Percentiles rank a stretch among this genome's conserved stretches.
Evolutionary conservation across 2,888 invertebrate genomes (phyloP).

Genomic region (Nephrotoma appendiculata): DNA sequence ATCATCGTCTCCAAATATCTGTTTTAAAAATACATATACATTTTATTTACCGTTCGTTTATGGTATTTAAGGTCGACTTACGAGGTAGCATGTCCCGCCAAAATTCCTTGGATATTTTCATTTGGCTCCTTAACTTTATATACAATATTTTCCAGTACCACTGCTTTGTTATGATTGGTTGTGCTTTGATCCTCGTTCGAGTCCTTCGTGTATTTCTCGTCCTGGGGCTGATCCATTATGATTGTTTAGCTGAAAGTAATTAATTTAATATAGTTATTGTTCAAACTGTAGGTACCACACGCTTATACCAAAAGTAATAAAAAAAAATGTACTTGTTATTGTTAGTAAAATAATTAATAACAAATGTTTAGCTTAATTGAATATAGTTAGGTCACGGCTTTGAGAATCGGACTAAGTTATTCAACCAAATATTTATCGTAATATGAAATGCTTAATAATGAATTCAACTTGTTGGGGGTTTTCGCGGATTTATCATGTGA

Average conservation of each 20-base stretch:
- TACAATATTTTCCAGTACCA: neutral
- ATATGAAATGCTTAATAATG: no score
- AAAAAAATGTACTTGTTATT: no score
- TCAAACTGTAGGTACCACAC: no score
- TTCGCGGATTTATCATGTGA: no score
- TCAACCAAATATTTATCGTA: no score
- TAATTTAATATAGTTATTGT: neutral
- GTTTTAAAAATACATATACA: conserved; percentile 10
- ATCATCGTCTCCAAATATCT: conserved; percentile 80
- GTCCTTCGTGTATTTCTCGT: neutral
- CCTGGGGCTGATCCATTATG: neutral
- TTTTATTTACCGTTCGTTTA: neutral
- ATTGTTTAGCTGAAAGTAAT: neutral
- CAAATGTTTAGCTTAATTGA: no score
- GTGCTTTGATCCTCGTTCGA: neutral
- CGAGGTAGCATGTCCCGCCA: conserved; percentile 14
- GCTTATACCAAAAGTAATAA: no score
- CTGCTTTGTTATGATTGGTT: neutral
- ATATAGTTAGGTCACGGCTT: no score
- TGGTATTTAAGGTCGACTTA: conserved; percentile 6
- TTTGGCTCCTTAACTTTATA: neutral
- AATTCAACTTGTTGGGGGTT: no score
- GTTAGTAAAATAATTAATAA: no score
- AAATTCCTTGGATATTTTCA: conserved; percentile 11
- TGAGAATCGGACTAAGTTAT: no score